Conservation (phyloP, 2,797 vertebrate species). For the Sebastes itinus region DNA sequence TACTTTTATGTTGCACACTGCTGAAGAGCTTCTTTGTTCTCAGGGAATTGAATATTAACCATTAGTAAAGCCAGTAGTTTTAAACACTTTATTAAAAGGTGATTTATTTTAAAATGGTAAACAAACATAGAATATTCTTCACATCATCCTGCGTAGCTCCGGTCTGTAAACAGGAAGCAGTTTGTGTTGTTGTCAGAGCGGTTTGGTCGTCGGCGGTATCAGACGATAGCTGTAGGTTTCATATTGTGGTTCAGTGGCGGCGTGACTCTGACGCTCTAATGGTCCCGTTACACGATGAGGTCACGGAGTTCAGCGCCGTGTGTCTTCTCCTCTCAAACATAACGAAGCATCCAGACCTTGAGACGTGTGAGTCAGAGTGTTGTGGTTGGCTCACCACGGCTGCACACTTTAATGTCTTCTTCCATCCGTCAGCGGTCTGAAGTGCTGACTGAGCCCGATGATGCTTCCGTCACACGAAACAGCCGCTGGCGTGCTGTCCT, state of each 20-base stretch:
- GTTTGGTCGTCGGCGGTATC: not conserved
- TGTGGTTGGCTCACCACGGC: not conserved
- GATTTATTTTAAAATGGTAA: no score
- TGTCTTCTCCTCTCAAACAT: constrained; percentile 7
- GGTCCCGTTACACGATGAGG: constrained; percentile 20
- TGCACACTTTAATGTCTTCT: constrained; percentile 41
- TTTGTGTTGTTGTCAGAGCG: no score
- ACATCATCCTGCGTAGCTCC: no score
- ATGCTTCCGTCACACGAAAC: constrained; percentile 56
- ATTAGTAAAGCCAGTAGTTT: no score
- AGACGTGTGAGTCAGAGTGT: not conserved
- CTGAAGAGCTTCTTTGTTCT: no score
- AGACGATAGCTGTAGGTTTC: constrained; percentile 18
- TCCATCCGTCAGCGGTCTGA: constrained; percentile 57
- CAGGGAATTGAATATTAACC: no score
- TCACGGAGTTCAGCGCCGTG: constrained; percentile 10
- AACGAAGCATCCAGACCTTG: not conserved
- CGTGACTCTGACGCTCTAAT: constrained; percentile 17
- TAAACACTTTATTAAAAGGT: no score
- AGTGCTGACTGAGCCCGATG: constrained; percentile 65
- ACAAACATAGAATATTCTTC: no score
- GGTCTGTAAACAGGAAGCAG: no score
- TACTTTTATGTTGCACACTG: no score
- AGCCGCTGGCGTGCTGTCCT: constrained; percentile 59
- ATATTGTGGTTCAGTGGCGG: constrained; percentile 28